Percentiles rank a stretch among this genome's conserved stretches.
Evolutionary conservation across 2,888 invertebrate genomes (phyloP).

Genomic region (Trilocha varians): DNA sequence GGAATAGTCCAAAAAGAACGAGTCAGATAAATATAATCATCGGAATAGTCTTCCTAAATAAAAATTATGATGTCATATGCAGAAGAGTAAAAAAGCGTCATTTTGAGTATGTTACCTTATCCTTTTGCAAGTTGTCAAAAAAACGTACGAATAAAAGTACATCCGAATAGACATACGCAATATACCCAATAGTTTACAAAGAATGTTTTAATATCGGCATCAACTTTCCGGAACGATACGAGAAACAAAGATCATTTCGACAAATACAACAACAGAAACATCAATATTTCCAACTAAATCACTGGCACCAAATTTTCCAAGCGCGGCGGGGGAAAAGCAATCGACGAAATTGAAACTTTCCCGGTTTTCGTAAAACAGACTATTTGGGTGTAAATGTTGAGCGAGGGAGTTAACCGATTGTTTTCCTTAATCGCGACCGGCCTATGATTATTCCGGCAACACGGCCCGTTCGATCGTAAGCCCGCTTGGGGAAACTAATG

Average conservation of each 20-base stretch:
- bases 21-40: too few relatives aligned
- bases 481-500: slow-evolving; percentile 1
- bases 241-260: neutral
- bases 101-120: too few relatives aligned
- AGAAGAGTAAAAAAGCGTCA: too few relatives aligned
- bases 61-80: too few relatives aligned
- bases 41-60: too few relatives aligned
- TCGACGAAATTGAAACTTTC: slow-evolving; percentile 18
- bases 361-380: slow-evolving; percentile 21
- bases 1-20: too few relatives aligned
- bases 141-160: too few relatives aligned
- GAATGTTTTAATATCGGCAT: neutral
- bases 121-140: too few relatives aligned
- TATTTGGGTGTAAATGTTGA: slow-evolving; percentile 22
- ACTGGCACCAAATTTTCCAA: slow-evolving; percentile 2
- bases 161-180: too few relatives aligned
- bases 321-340: slow-evolving; percentile 12
- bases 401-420: slow-evolving; percentile 22
- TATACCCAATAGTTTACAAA: neutral
- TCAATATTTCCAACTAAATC: slow-evolving; percentile 1
- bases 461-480: slow-evolving; percentile 13
- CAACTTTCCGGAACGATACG: neutral
- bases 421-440: slow-evolving; percentile 23
- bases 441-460: slow-evolving; percentile 23
- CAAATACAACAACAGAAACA: neutral